Base-by-base conservation (phyloP, 2,113 vertebrate species). In the Castor canadensis region DNA sequence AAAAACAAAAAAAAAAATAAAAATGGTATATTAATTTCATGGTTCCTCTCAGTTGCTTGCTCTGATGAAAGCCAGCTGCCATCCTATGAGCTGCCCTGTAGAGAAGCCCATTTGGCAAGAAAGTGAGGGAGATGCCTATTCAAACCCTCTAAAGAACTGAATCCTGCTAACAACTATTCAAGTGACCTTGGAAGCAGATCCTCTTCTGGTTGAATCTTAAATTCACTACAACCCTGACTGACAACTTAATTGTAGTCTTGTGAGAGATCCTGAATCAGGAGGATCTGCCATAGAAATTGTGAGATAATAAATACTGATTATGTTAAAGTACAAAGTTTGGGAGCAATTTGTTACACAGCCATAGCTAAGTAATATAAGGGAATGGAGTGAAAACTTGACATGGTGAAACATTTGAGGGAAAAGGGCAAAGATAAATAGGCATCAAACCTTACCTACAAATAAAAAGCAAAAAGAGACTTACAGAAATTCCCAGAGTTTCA, bases 401-500 rank as follows among this genome's bases (percentile, higher is more conserved):
- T 32, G 40, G 69, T n/a, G 62, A 28, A 60, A 20, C 35, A 81
- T 69, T 69, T 91, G 12, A 45, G 43, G 49, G 75, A 43, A 92
- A 89, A 95, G 20, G 47, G 80, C 62, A 87, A 71, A 58, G 35
- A 60, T 77, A 72, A 94, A 38, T 38, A 77, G 62, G 43, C 56
- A 92, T 76, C 16, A 80, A 90, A 84, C 45, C 60, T 64, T 83
- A 28, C 28, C 38, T 22, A 40, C 60, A 87, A 82, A 87, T 66
- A 80, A 93, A 79, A 47, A 90, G 13, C 24, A 86, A 66, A 80
- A 38, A 62, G 45, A 85, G 93, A 40, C 43, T 79, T 60, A 66
- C 16, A 49, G 71, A 81, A 94, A 80, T 90, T 71, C 16, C 24
- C 64, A 62, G 87, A 91, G 64, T 91, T 93, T 58, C 32, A n/a